phyloP scores from a whole-genome alignment of 2,797 vertebrate genomes.

The Malurus leucopterus region DNA sequence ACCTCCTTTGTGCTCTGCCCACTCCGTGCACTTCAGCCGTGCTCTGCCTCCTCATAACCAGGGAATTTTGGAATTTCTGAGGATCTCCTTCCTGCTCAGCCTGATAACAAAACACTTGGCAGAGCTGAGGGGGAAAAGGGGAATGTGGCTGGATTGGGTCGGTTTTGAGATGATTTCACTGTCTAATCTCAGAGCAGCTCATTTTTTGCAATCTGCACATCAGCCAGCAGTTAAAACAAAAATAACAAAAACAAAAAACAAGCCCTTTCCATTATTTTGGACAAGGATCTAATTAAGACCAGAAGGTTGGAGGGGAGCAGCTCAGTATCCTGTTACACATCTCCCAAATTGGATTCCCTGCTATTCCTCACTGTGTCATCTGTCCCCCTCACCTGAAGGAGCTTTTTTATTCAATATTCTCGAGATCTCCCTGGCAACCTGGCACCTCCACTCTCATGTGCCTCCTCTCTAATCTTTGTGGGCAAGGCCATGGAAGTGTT shows the following conservation, averaged over 20 bases:
- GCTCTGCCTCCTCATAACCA: background rate
- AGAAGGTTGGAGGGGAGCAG: background rate
- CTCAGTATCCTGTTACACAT: background rate
- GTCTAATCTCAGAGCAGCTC: background rate
- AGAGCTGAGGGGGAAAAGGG: background rate
- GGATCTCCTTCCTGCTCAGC: background rate
- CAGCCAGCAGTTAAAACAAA: background rate
- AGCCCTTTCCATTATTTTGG: background rate
- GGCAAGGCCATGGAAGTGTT: rapidly evolving
- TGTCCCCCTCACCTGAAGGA: background rate
- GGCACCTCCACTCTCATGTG: background rate
- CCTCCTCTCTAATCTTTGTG: background rate
- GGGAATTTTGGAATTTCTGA: background rate
- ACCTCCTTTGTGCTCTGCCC: rapidly evolving
- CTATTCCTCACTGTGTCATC: background rate
- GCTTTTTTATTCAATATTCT: background rate
- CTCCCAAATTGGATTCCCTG: background rate
- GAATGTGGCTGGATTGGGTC: background rate
- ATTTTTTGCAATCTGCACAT: background rate
- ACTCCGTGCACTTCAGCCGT: rapidly evolving
- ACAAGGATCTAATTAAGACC: constrained; percentile 35
- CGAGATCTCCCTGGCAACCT: background rate
- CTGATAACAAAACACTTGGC: background rate
- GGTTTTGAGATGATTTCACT: background rate
- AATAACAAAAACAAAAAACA: background rate